Conservation (phyloP, 2,113 vertebrate species). For the Gnathonemus echidnorhynchus region DNA sequence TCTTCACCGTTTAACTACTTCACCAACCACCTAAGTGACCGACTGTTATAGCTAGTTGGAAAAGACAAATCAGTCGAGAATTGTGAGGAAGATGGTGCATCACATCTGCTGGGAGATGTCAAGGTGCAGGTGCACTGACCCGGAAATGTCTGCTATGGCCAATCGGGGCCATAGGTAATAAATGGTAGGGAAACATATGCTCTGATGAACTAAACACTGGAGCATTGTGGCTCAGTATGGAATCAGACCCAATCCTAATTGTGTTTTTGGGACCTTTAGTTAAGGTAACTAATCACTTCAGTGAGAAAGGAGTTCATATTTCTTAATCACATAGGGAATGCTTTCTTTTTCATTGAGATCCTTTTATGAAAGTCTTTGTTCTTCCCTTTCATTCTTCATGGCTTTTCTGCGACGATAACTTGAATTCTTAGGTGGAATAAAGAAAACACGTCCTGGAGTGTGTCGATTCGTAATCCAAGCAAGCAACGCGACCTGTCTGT, state of each 20-base stretch:
- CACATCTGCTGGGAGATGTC: not conserved
- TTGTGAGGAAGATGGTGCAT: not conserved
- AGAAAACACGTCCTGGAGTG: constrained; percentile 50
- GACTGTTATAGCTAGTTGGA: not conserved
- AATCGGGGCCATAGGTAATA: not conserved
- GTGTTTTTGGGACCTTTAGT: constrained; percentile 46
- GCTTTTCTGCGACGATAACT: constrained; percentile 39
- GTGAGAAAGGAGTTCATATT: constrained; percentile 53
- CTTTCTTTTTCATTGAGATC: constrained; percentile 39
- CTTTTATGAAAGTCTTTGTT: constrained; percentile 48
- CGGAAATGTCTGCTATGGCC: not conserved
- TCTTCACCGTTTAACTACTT: not conserved
- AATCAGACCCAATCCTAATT: constrained; percentile 38
- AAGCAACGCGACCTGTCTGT: constrained; percentile 47
- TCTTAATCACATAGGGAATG: constrained; percentile 60
- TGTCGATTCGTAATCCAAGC: constrained; percentile 46
- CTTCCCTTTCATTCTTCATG: constrained; percentile 46
- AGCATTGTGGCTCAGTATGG: not conserved
- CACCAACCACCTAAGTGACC: not conserved
- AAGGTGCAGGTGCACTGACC: not conserved
- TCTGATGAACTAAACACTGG: not conserved
- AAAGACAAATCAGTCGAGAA: not conserved
- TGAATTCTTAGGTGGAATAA: constrained; percentile 39
- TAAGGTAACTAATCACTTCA: constrained; percentile 62
- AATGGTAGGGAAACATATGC: not conserved